These are phyloP conservation scores for Drosophila borealis DNA, from an alignment of 2,888 invertebrate species.

Conservation along the genomic window DNA sequence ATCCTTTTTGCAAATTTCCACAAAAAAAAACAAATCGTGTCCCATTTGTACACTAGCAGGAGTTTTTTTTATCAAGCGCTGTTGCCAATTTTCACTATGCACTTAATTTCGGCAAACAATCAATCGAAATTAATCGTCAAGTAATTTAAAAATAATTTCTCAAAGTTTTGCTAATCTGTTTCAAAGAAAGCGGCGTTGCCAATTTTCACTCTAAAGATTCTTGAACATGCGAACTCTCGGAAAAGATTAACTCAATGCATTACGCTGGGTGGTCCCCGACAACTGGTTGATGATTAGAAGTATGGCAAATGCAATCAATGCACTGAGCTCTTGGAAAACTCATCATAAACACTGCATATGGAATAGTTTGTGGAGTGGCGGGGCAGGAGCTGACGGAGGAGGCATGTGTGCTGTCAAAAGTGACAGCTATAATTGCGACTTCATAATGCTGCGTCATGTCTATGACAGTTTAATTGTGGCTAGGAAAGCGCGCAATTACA, in stretches of 20 bases:
- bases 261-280: slow-evolving; percentile 43
- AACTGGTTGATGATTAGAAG: slow-evolving; percentile 15
- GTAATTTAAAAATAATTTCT: too few species aligned
- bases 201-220: background rate
- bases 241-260: slow-evolving; percentile 5
- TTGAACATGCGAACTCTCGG: slow-evolving; percentile 15
- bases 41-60: background rate
- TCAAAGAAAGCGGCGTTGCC: background rate
- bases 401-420: slow-evolving; percentile 62
- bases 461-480: slow-evolving; percentile 81
- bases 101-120: background rate
- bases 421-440: slow-evolving; percentile 77
- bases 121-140: background rate
- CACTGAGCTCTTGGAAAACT: slow-evolving; percentile 49
- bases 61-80: background rate
- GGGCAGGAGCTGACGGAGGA: background rate
- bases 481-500: slow-evolving; percentile 80
- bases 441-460: slow-evolving; percentile 77
- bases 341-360: slow-evolving; percentile 33
- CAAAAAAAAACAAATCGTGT: too few species aligned
- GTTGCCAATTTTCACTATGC: background rate
- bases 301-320: slow-evolving; percentile 27
- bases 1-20: too few species aligned
- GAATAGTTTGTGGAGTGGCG: background rate
- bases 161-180: background rate